Evolutionary conservation across 1,140 invertebrate genomes (phyloP).

Genomic region (Panulirus ornatus): DNA sequence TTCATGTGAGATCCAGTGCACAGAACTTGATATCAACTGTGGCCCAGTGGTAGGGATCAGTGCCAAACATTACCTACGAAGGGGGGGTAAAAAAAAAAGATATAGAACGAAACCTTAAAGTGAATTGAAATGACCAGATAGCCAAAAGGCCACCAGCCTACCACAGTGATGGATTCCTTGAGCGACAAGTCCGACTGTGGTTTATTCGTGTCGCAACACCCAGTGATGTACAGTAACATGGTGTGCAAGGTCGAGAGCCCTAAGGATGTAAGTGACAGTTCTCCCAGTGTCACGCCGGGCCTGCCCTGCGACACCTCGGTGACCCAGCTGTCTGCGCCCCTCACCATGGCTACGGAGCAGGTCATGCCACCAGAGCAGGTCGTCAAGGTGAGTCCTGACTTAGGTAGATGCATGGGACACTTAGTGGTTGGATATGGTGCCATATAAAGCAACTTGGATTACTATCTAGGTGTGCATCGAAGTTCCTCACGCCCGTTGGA

Average conservation of each 20-base stretch:
- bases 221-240: conserved; percentile 56
- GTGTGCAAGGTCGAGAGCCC: conserved; percentile 33
- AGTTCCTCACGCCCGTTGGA: too few species aligned
- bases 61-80: too few species aligned
- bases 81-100: too few species aligned
- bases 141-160: neutral
- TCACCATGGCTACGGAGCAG: neutral
- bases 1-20: conserved; percentile 5
- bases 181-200: conserved; percentile 33
- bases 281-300: conserved; percentile 29
- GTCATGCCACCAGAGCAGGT: conserved; percentile 21
- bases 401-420: too few species aligned
- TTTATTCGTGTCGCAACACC: conserved; percentile 16
- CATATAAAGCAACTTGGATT: too few species aligned
- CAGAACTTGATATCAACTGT: neutral
- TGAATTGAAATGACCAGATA: conserved; percentile 28
- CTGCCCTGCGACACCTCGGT: conserved; percentile 7
- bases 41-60: conserved; percentile 4
- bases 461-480: too few species aligned
- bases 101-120: neutral
- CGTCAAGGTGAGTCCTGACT: conserved; percentile 33
- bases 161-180: conserved; percentile 36
- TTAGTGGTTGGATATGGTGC: too few species aligned
- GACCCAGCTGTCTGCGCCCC: conserved; percentile 35
- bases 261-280: conserved; percentile 15